Conservation (phyloP, 1,140 invertebrate genomes). For the Macrosteles quadrilineatus region DNA sequence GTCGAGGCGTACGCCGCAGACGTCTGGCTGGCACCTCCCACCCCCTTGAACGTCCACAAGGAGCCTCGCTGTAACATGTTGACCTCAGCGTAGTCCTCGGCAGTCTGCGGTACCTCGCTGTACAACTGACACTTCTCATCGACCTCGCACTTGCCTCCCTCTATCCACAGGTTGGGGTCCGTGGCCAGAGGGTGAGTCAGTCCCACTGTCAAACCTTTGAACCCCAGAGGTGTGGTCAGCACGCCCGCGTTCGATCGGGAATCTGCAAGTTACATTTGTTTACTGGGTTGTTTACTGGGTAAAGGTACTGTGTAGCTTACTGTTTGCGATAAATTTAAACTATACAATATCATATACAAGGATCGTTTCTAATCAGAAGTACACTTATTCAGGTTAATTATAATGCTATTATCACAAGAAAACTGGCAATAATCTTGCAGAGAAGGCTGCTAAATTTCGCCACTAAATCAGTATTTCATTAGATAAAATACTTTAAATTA, state of each 20-base stretch:
- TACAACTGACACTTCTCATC: conserved; percentile 7
- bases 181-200: conserved; percentile 41
- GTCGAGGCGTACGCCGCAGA: conserved; percentile 45
- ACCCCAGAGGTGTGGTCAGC: conserved; percentile 49
- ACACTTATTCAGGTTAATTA: no score
- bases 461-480: no score
- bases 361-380: no score
- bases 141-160: conserved; percentile 30
- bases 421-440: no score
- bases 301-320: no score
- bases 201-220: conserved; percentile 40
- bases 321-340: no score
- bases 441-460: no score
- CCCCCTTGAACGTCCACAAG: conserved; percentile 36
- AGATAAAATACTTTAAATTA: no score
- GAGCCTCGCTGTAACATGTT: conserved; percentile 38
- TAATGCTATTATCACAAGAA: no score
- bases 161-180: conserved; percentile 42
- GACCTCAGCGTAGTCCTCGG: conserved; percentile 53
- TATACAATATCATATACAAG: no score
- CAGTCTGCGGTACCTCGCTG: conserved; percentile 20
- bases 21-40: conserved; percentile 26
- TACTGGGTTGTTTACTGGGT: no score
- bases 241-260: conserved; percentile 53
- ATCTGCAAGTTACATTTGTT: no score